Evolutionary conservation across 2,888 invertebrate species (phyloP).

Genomic region (Heteromyza rotundicornis): DNA sequence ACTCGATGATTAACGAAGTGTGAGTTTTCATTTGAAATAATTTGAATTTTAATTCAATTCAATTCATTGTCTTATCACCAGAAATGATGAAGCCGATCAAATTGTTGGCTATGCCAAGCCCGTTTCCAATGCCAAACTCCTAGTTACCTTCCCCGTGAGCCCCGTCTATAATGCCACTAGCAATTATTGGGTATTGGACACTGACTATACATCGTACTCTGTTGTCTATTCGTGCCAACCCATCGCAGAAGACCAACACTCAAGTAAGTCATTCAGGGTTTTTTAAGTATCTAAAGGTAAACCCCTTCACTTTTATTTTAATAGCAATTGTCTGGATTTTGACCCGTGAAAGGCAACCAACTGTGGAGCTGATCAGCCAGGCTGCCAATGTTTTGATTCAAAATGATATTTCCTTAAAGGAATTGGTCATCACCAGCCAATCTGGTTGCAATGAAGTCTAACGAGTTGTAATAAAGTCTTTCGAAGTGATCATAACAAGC

Average conservation of each 20-base stretch:
- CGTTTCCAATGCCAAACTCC: conserved; percentile 29
- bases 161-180: conserved; percentile 16
- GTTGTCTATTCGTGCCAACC: conserved; percentile 67
- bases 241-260: conserved; percentile 11
- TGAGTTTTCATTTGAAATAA: conserved; percentile 18
- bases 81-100: conserved; percentile 16
- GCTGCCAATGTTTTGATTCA: conserved; percentile 15
- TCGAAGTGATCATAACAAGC: too few relatives aligned
- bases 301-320: background rate
- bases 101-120: conserved; percentile 30
- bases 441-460: conserved; percentile 25
- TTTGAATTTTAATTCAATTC: background rate
- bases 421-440: conserved; percentile 32
- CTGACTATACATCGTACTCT: conserved; percentile 67
- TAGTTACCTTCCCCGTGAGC: conserved; percentile 30
- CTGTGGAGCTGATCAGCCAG: background rate
- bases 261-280: conserved; percentile 27
- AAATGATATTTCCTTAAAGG: conserved; percentile 27
- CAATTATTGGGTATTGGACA: conserved; percentile 67
- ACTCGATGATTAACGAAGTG: conserved; percentile 42
- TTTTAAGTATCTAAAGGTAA: too few relatives aligned
- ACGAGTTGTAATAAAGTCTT: too few relatives aligned
- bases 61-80: too few relatives aligned
- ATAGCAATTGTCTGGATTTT: conserved; percentile 38
- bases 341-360: conserved; percentile 22